phyloP scores from a whole-genome alignment of 2,113 vertebrate species.

The Psilopogon haemacephalus region DNA sequence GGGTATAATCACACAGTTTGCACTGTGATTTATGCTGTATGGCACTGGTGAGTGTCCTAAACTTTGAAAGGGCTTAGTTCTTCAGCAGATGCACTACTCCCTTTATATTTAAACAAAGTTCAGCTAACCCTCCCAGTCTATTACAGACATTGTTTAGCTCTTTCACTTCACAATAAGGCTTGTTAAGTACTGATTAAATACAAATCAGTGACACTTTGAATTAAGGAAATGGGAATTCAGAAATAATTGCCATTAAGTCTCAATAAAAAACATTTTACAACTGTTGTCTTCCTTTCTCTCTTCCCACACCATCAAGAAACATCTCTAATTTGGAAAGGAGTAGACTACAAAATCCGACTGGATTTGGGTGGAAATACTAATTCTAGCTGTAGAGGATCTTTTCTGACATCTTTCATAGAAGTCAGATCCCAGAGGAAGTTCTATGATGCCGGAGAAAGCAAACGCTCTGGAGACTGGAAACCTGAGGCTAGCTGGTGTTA shows the following conservation, averaged over 20 bases:
- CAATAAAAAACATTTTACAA: conserved; percentile 7
- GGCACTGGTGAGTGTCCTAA: conserved; percentile 79
- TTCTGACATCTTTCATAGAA: not conserved
- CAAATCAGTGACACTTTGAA: conserved; percentile 69
- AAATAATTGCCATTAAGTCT: conserved; percentile 24
- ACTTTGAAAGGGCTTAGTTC: conserved; percentile 75
- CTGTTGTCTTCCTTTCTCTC: not conserved
- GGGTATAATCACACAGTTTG: conserved; percentile 88
- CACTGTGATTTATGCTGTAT: conserved; percentile 80
- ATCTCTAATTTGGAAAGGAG: not conserved
- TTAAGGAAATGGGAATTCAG: conserved; percentile 60
- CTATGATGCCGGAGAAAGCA: not conserved
- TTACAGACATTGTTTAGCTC: conserved; percentile 62
- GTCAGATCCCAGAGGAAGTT: not conserved
- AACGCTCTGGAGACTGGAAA: conserved; percentile 31
- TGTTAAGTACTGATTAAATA: conserved; percentile 57
- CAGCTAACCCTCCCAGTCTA: conserved; percentile 46
- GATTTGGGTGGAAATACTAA: not conserved
- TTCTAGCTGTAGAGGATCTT: not conserved
- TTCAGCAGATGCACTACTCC: conserved; percentile 65
- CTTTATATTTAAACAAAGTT: conserved; percentile 73
- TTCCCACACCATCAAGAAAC: not conserved
- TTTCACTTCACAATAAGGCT: conserved; percentile 39
- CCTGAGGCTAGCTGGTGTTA: not conserved
- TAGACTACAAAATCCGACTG: not conserved